Base-by-base conservation (phyloP, 2,888 invertebrate species). In the Tachina lurida region DNA sequence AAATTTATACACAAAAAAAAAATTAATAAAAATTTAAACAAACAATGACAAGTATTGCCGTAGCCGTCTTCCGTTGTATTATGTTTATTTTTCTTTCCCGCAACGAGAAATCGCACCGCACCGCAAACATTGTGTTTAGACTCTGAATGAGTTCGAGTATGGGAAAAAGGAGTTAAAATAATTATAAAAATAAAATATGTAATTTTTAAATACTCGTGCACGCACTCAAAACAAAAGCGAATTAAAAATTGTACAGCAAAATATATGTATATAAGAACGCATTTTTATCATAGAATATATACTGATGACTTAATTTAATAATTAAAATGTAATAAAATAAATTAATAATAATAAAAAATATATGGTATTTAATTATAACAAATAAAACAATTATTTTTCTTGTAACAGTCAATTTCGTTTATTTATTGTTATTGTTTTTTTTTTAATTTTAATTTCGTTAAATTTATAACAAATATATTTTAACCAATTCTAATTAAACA, bases 311-410 rank as follows among this genome's bases (percentile, higher is more conserved):
- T 45, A 41, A 31, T 13, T 67, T 47, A 58, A 60, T 63, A 49
- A 58, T 2, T 8, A 15, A 49, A 17, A 63, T 47, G 71, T 67
- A 68, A 58, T 52, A 75, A 83, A 60, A 63, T 49, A 76, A 60
- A 13, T 9, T 39, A 68, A 49, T 52, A 78, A 77, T 31, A 86
- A 65, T 22, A 45, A 43, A 39, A 63, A 45, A 67, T n/a, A n/a
- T n/a, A n/a, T n/a, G 39, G 2, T 54, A 60, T 43, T 54, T 68
- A 65, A 62, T 22, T 56, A 67, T 45, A 75, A 75, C 54, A 68
- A 86, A 83, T 86, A 86, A 86, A 86, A 86, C 87, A 83, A 86
- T 79, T 84, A n/a, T 62, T 63, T 87, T 87, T 84, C 67, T 81
- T 84, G 79, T 76, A 85, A 83, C 67, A 87, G 77, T 77, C 79